These are phyloP conservation scores for Bugula neritina DNA, from an alignment of 2,888 invertebrate genomes.

Conservation along the genomic window DNA sequence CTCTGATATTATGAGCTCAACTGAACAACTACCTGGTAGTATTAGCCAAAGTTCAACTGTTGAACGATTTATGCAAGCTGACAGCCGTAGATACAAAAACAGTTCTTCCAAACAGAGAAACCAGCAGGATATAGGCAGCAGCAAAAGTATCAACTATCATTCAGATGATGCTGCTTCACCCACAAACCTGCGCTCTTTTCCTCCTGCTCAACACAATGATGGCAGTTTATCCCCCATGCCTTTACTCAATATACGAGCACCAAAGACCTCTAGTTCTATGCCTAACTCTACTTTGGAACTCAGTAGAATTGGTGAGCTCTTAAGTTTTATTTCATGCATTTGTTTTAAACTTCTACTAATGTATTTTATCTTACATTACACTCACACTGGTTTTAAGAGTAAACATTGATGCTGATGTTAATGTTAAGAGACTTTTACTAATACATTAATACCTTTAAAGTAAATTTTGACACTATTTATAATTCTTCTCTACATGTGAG, in stretches of 20 bases:
- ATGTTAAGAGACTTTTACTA: too few species aligned
- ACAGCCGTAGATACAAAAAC: too few species aligned
- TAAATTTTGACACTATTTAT: too few species aligned
- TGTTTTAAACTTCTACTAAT: background rate
- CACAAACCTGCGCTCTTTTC: background rate
- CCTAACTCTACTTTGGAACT: background rate
- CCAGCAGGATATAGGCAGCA: background rate
- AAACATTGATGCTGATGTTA: too few species aligned
- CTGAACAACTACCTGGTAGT: conserved; percentile 1
- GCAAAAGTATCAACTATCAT: background rate
- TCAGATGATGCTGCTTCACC: background rate
- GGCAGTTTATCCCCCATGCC: conserved; percentile 11
- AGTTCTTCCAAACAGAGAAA: background rate
- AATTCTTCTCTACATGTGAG: too few species aligned
- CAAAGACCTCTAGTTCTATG: background rate
- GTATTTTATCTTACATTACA: too few species aligned
- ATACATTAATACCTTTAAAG: too few species aligned
- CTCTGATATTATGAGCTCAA: conserved; percentile 13
- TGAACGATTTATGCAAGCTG: background rate
- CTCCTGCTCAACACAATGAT: background rate
- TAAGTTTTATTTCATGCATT: background rate
- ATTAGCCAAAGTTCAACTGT: conserved; percentile 10
- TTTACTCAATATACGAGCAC: conserved; percentile 10
- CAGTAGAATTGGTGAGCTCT: background rate
- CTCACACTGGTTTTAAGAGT: too few species aligned